Evolutionary conservation across 2,113 vertebrate species (phyloP).

Genomic region (Acanthisitta chloris): DNA sequence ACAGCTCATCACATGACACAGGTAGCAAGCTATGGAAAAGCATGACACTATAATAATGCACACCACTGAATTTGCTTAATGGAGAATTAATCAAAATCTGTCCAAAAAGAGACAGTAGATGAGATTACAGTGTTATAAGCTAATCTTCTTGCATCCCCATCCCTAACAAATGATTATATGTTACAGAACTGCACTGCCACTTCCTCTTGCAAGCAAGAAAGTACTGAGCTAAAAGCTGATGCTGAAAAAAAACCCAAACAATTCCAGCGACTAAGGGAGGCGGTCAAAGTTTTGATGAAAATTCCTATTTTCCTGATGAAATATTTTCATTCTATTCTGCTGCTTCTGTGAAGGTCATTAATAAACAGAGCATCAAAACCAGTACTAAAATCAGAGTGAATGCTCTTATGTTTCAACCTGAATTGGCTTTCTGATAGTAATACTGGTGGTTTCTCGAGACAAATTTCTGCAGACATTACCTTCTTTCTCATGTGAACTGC

Average conservation of each 20-base stretch:
- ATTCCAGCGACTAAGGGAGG: not conserved
- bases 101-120: constrained; percentile 2
- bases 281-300: not conserved
- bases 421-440: not conserved
- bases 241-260: not conserved
- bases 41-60: not conserved
- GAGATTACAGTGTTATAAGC: not conserved
- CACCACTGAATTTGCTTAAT: constrained; percentile 29
- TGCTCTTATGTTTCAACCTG: not conserved
- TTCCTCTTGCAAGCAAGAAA: not conserved
- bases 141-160: not conserved
- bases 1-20: constrained; percentile 38
- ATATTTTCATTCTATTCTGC: not conserved
- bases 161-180: not conserved
- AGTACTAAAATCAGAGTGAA: not conserved
- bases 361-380: not conserved
- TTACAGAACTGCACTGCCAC: not conserved
- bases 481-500: not conserved
- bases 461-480: not conserved
- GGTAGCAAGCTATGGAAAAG: not conserved
- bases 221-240: not conserved
- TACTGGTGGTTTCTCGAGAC: not conserved
- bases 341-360: not conserved
- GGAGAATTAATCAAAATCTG: constrained; percentile 56
- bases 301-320: not conserved